Evolutionary conservation across 2,113 vertebrate species (phyloP).

Genomic region (Willisornis vidua): DNA sequence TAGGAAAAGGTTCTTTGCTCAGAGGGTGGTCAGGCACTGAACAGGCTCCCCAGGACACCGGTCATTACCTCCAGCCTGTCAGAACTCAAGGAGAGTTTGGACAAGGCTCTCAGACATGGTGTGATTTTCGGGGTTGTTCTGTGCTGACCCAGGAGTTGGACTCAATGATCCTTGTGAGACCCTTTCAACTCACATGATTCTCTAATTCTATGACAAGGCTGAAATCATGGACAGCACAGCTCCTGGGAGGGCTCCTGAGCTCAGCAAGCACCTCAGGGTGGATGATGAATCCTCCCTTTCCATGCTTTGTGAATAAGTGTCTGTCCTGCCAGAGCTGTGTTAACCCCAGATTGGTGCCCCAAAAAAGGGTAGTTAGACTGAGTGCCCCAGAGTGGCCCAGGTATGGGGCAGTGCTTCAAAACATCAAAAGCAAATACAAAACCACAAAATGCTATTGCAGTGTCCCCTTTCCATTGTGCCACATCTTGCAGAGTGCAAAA

Average conservation of each 20-base stretch:
- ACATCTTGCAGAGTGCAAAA: background rate
- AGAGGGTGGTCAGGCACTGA: too few relatives aligned
- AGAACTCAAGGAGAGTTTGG: background rate
- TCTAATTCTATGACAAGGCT: background rate
- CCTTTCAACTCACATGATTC: background rate
- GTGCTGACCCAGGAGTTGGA: background rate
- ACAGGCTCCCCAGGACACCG: background rate
- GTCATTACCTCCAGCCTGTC: background rate
- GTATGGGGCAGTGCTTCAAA: background rate
- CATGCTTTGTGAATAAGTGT: background rate
- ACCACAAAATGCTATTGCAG: background rate
- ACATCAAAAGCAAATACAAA: background rate
- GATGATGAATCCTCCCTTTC: background rate
- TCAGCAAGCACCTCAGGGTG: background rate
- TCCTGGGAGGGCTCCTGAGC: background rate
- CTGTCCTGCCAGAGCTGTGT: background rate
- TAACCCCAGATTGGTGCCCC: rapidly evolving
- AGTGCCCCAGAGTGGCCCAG: too few relatives aligned
- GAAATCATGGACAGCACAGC: background rate
- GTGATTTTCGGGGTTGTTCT: background rate
- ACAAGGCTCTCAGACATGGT: rapidly evolving
- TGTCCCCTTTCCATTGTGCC: too few relatives aligned
- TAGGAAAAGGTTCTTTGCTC: background rate
- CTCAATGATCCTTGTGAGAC: background rate
- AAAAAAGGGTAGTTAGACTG: too few relatives aligned